Evolutionary conservation across 2,888 invertebrate species (phyloP).

Genomic region (Drosophila maculinotata): DNA sequence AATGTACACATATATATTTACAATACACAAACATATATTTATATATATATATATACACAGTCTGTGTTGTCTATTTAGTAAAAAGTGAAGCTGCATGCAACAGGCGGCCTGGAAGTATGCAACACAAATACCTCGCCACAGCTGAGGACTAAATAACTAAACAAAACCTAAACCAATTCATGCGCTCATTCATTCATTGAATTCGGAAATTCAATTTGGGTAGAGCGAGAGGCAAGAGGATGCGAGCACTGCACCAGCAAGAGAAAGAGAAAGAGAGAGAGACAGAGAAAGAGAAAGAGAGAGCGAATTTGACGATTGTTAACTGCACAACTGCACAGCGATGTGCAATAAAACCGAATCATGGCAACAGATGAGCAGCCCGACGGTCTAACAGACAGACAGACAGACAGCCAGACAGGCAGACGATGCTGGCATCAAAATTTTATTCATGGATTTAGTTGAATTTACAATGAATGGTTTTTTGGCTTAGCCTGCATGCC

Average conservation of each 20-base stretch:
- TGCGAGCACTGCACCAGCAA: conserved; percentile 1
- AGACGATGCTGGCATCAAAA: conserved; percentile 59
- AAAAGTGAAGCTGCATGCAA: conserved; percentile 69
- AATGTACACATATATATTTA: conserved; percentile 1
- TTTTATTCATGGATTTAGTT: conserved; percentile 79
- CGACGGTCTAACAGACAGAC: conserved; percentile 9
- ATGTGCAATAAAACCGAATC: conserved; percentile 72
- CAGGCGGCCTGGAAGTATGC: conserved; percentile 79
- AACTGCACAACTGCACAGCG: conserved; percentile 73
- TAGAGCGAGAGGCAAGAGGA: conserved; percentile 26
- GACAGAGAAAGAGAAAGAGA: conserved; percentile 11
- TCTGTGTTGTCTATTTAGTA: conserved; percentile 8
- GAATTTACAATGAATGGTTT: conserved; percentile 77
- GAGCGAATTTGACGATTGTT: conserved; percentile 55
- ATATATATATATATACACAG: neutral
- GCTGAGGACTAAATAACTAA: conserved; percentile 65
- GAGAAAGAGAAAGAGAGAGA: conserved; percentile 3
- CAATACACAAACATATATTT: neutral
- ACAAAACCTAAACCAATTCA: conserved; percentile 81
- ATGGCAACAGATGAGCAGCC: conserved; percentile 55
- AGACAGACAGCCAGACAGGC: conserved; percentile 2
- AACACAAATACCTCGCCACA: conserved; percentile 28
- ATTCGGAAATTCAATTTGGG: conserved; percentile 84
- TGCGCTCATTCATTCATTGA: conserved; percentile 79
- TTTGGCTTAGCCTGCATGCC: conserved; percentile 56